Base-by-base conservation (phyloP, 37 sponge, comb jelly and placozoan genomes). In the Cliona cf. orientalis region DNA sequence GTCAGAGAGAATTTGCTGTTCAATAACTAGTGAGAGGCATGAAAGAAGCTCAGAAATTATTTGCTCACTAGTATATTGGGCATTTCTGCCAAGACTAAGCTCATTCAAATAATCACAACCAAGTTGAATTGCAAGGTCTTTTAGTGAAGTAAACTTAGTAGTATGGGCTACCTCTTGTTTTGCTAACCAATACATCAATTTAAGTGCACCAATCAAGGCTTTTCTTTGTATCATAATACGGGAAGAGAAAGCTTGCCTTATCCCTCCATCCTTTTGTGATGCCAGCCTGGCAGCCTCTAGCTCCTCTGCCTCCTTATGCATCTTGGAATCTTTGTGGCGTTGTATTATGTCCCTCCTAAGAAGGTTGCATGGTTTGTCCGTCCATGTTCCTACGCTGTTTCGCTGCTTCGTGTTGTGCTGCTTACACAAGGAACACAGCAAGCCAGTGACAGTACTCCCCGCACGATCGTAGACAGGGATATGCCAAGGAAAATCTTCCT, bases 141-240 rank as follows among this genome's bases (percentile, higher is more conserved):
- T 41, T 42, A 86, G 65, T 25, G 86, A 78, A 22, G 39, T 40
- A 41, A 72, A 86, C 76, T 84, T 84, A 12, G 61, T 78, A 29
- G 74, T 70, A 29, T 71, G 61, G 35, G 79, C 72, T 41, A 86
- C 62, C 39, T 86, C 86, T 35, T 78, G 62, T 21, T 71, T 78
- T 9, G 86, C 86, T 70, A 86, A 58, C 86, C 86, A 86, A 40
- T 79, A 86, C 74, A 79, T 71, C 23, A 69, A 69, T 40, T 77
- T 61, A 31, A 77, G 12, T 26, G 78, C 59, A n/a, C 72, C 72
- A 46, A 72, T 43, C 29, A 46, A 12, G 28, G 68, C 68, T 31
- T 33, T 67, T 67, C 68, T 67, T 5, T 67, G 9, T 49, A 14
- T 14, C 53, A 19, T 14, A 49, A 49, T n/a, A n/a, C 63, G 62